A percentile compares a stretch with the other conserved stretches of the same genome.
Conservation (phyloP, 2,797 vertebrate genomes). For the Chelon auratus region DNA sequence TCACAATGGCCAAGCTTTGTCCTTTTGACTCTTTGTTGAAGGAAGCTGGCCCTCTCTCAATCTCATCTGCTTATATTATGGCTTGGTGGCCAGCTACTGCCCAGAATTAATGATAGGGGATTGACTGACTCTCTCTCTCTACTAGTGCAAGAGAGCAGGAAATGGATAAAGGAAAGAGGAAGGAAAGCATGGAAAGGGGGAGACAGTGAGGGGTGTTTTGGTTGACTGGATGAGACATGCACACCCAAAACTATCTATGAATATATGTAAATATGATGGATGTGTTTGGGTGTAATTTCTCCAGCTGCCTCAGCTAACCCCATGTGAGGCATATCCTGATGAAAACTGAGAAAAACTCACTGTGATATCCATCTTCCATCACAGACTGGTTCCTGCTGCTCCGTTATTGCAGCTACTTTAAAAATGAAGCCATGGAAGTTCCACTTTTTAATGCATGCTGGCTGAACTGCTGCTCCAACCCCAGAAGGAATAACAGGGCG, state of each 20-base stretch:
- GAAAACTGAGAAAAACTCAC: slow-evolving; percentile 60
- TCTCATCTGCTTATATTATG: slow-evolving; percentile 82
- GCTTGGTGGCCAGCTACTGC: slow-evolving; percentile 68
- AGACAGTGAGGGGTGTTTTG: slow-evolving; percentile 34
- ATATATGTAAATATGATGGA: slow-evolving; percentile 78
- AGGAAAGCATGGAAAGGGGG: not conserved
- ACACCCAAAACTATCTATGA: slow-evolving; percentile 65
- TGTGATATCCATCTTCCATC: slow-evolving; percentile 61
- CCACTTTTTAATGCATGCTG: slow-evolving; percentile 39
- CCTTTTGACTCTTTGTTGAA: slow-evolving; percentile 83
- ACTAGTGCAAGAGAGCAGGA: not conserved
- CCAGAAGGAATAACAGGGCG: slow-evolving; percentile 28
- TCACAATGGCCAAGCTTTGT: slow-evolving; percentile 80
- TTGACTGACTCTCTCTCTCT: too few relatives aligned
- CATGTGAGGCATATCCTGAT: slow-evolving; percentile 69
- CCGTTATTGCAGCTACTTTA: slow-evolving; percentile 59
- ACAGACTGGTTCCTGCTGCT: slow-evolving; percentile 45
- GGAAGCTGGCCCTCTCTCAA: slow-evolving; percentile 75
- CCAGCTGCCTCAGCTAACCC: slow-evolving; percentile 67
- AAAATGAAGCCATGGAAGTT: slow-evolving; percentile 55
- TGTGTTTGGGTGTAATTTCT: slow-evolving; percentile 76
- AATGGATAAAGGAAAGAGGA: slow-evolving; percentile 16
- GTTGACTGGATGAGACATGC: slow-evolving; percentile 65
- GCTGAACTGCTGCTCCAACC: slow-evolving; percentile 44
- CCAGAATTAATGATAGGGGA: slow-evolving; percentile 72